Base-by-base conservation (phyloP, 2,113 vertebrate species). In the Puntigrus tetrazona region DNA sequence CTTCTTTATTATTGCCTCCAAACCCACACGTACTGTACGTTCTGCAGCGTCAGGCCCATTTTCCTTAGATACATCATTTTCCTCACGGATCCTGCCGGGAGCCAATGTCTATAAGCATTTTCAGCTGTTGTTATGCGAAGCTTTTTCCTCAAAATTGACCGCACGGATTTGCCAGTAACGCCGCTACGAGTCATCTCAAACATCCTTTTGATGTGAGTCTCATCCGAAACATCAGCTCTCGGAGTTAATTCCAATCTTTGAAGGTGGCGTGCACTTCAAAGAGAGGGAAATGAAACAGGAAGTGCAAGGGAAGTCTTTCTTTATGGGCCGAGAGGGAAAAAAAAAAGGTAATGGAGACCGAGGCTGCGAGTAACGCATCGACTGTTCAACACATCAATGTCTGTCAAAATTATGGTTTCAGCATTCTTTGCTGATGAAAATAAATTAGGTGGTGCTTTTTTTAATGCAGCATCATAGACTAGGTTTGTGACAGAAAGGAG, bases 161-260 rank as follows among this genome's bases (percentile, higher is more conserved):
- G 79, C 38, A 38, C 25, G 52, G 70, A 79, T 83, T 78, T 63
- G 52, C 45, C 41, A 3, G 67, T 52, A 47, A 73, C 81, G 20
- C 43, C 8, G 43, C 57, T 38, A 61, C 5, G 7, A 73, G 73
- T 43, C 81, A 63, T 25, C 74, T 45, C 27, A 73, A 13, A 83
- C 69, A 63, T 79, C 43, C 67, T 61, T 83, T 79, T 84, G 85
- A 83, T 79, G 85, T 74, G 38, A 11, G 69, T 61, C 18, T 83
- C 75, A 45, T 80, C 75, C 57, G 31, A 67, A 74, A 63, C 75
- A 52, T 83, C 75, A 83, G 50, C 59, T 74, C 74, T 73, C 65
- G 14, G 31, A 72, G 47, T 72, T 86, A 78, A 83, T 86, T 83
- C 78, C 34, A 52, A 59, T 65, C 38, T 79, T 52, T 63, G 57